Evolutionary conservation across 2,797 vertebrate genomes (phyloP).

Genomic region (Characodon lateralis): DNA sequence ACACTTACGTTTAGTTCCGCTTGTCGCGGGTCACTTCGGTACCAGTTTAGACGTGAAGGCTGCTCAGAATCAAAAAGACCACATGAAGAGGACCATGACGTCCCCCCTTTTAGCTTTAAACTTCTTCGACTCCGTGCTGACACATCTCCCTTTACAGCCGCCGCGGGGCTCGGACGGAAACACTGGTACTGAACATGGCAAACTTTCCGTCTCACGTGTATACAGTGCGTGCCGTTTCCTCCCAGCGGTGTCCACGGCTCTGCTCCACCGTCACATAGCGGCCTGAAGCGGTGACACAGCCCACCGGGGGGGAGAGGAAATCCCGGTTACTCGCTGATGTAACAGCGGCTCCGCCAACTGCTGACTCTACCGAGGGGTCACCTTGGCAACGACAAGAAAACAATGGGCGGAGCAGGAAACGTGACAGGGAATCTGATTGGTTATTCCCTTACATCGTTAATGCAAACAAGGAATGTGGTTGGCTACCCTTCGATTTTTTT

Average conservation of each 20-base stretch:
- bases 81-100: conserved; percentile 43
- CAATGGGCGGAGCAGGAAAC: conserved; percentile 15
- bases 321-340: conserved; percentile 66
- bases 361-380: conserved; percentile 41
- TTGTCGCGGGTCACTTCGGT: conserved; percentile 45
- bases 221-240: conserved; percentile 45
- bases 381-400: conserved; percentile 55
- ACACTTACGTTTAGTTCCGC: conserved; percentile 63
- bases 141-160: conserved; percentile 16
- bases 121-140: not conserved
- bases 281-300: conserved; percentile 9
- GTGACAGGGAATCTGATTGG: conserved; percentile 22
- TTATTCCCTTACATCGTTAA: not conserved
- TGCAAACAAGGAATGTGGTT: not conserved
- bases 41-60: conserved; percentile 37
- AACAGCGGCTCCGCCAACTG: conserved; percentile 65
- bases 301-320: conserved; percentile 63
- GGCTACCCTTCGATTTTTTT: not conserved
- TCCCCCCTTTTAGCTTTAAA: conserved; percentile 21
- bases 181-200: conserved; percentile 17
- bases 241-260: conserved; percentile 20
- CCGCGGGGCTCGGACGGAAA: conserved; percentile 18
- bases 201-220: conserved; percentile 62
- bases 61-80: conserved; percentile 43
- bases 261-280: conserved; percentile 4